A percentile compares a stretch with the other conserved stretches of the same genome.
Conservation (phyloP, 2,113 vertebrate species). For the Ia io region DNA sequence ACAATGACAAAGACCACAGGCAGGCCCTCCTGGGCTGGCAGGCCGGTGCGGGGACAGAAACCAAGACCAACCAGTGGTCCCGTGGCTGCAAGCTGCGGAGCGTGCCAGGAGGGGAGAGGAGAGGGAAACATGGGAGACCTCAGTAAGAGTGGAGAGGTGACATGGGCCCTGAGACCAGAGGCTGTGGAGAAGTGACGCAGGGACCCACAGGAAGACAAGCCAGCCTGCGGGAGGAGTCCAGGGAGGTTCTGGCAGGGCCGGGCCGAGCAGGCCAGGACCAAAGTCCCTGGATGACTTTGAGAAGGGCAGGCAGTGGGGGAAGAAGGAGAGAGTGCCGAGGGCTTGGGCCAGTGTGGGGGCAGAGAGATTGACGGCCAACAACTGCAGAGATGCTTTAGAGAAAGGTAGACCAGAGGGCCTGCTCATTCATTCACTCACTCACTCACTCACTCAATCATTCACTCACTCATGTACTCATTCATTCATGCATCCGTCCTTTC, state of each 20-base stretch:
- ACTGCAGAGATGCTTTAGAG: not conserved
- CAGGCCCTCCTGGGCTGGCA: not conserved
- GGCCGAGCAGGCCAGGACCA: not conserved
- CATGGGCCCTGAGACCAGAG: not conserved
- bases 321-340: rapidly evolving
- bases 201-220: not conserved
- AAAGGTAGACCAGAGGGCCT: not conserved
- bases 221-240: not conserved
- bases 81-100: rapidly evolving
- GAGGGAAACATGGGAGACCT: rapidly evolving
- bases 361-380: not conserved
- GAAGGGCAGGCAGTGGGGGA: not conserved
- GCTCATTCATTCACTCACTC: not conserved
- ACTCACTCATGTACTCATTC: not conserved
- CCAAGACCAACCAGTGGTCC: not conserved
- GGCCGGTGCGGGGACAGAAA: not conserved
- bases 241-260: not conserved
- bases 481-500: not conserved
- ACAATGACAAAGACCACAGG: not conserved
- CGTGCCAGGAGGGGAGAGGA: rapidly evolving
- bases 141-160: not conserved
- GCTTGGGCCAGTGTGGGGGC: too few relatives aligned
- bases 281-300: rapidly evolving
- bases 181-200: not conserved
- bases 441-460: too few relatives aligned